Conservation (phyloP, 2,797 vertebrate genomes). For the Coreius guichenoti region DNA sequence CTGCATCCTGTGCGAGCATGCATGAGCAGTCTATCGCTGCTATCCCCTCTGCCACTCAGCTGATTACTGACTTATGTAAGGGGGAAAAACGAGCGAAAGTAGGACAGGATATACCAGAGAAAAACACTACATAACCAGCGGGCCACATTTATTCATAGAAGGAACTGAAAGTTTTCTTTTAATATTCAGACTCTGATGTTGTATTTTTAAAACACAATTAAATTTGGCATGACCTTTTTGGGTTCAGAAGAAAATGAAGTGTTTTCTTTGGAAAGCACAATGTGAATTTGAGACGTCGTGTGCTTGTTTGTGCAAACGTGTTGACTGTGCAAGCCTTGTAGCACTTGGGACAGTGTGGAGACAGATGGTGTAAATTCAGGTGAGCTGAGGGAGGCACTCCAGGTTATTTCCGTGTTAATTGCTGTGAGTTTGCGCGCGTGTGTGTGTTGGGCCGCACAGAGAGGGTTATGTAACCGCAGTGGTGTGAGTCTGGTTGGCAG, state of each 20-base stretch:
- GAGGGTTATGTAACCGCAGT: constrained; percentile 69
- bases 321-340: background rate
- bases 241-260: background rate
- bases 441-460: constrained; percentile 30
- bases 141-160: constrained; percentile 1
- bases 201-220: background rate
- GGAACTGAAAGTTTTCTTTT: constrained; percentile 8
- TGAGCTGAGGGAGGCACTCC: constrained; percentile 65
- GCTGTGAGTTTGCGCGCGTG: constrained; percentile 13
- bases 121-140: constrained; percentile 9
- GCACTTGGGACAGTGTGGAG: constrained; percentile 50
- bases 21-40: constrained; percentile 56
- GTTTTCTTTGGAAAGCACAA: background rate
- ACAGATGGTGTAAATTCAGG: constrained; percentile 70
- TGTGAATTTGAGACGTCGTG: constrained; percentile 1
- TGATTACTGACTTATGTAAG: constrained; percentile 84
- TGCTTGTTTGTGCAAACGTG: constrained; percentile 40
- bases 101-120: constrained; percentile 75
- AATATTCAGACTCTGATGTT: background rate
- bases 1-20: constrained; percentile 71
- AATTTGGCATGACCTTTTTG: background rate
- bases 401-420: constrained; percentile 68
- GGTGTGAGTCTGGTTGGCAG: constrained; percentile 58
- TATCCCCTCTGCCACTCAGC: constrained; percentile 77
- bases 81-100: constrained; percentile 65